Evolutionary conservation across 2,888 invertebrate species (phyloP), one percentile per base, ranked within the genome.

Genomic region (Arenicola marina): DNA sequence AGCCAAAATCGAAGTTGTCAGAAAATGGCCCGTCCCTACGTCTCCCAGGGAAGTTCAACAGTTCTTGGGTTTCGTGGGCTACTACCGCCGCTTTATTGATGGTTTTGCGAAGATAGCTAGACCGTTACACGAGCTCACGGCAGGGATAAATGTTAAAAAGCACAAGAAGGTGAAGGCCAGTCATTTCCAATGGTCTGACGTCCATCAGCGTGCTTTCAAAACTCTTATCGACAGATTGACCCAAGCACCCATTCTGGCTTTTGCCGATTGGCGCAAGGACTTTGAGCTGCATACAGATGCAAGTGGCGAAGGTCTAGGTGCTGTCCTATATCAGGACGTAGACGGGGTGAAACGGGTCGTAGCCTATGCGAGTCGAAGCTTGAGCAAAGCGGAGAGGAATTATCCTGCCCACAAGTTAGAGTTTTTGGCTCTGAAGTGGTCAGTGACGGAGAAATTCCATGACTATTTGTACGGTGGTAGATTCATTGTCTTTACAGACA

Each of bases 271-370:
- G 11, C 11, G 11, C 11, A 11, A 48, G 24, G 18, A 11, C 15
- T n/a, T 48, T 24, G 24, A n/a, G 7, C 26, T 48, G n/a, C 48
- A 48, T 48, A 24, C 48, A 24, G 48, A 48, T 48, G 48, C 48
- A 11, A n/a, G 48, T 24, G 7, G 7, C 24, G 7, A 24, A n/a
- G 48, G 48, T 7, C 24, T 48, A 48, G 48, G 48, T 21, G 48
- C 48, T n/a, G 48, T 48, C n/a, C 24, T 48, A 48, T 48, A 48
- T 24, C 48, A 48, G 24, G 18, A 11, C 11, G 26, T 24, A 21
- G 48, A 48, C 26, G 15, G 48, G 7, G 24, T n/a, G 26, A 11
- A 24, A 7, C 18, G 24, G 11, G 48, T 48, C 18, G 24, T 48
- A n/a, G 48, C 48, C 15, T 48, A 48, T 48, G 48, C 48, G 15